These are phyloP conservation scores for Emys orbicularis DNA, from an alignment of 2,797 vertebrate species.

Conservation along the genomic window DNA sequence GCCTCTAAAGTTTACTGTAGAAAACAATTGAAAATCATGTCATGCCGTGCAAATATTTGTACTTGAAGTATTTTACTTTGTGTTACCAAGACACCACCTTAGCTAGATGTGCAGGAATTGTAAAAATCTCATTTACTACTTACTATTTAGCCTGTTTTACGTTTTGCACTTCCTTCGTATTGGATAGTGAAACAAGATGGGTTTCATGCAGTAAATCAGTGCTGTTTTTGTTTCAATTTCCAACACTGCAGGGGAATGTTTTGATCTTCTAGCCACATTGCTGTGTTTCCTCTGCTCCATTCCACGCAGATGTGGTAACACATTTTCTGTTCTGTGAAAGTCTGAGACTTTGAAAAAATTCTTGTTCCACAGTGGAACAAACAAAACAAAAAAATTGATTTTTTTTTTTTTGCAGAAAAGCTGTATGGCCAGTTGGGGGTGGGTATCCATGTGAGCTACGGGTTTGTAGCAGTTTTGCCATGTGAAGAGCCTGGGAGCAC, in stretches of 20 bases:
- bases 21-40: not conserved
- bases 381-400: not conserved
- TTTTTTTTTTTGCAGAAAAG: not conserved
- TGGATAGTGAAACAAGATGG: not conserved
- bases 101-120: not conserved
- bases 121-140: not conserved
- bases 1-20: not conserved
- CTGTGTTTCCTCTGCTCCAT: not conserved
- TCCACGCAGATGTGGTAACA: not conserved
- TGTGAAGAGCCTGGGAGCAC: not conserved
- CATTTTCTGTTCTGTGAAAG: not conserved
- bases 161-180: not conserved
- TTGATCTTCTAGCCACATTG: not conserved
- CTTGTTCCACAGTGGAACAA: not conserved
- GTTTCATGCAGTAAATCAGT: rapidly evolving
- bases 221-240: not conserved
- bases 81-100: not conserved
- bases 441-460: not conserved
- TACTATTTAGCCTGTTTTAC: not conserved
- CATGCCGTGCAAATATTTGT: not conserved
- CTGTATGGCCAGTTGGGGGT: not conserved
- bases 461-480: not conserved
- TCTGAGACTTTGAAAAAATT: not conserved
- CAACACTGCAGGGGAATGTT: not conserved
- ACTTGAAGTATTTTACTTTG: not conserved